Conservation (phyloP, 2,113 vertebrate genomes). For the Tretioscincus oriximinensis region DNA sequence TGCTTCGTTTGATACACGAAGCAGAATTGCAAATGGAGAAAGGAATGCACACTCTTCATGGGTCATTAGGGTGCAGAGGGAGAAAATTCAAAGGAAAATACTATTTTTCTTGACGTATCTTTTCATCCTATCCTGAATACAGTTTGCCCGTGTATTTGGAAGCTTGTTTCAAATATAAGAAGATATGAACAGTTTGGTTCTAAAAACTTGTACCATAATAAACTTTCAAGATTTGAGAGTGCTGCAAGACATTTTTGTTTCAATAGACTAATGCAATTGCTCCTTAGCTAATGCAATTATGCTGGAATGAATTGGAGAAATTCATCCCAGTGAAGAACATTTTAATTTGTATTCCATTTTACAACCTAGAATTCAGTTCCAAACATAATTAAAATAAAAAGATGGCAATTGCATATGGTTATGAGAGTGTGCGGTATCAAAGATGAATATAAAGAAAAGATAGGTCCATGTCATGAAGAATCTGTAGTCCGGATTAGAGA, state of each 20-base stretch:
- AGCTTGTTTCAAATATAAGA: background rate
- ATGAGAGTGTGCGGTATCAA: background rate
- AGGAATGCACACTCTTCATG: background rate
- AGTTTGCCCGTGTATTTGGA: background rate
- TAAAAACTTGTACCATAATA: background rate
- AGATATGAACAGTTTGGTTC: background rate
- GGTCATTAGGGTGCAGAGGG: background rate
- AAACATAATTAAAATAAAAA: background rate
- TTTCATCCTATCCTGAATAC: background rate
- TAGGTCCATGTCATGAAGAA: background rate
- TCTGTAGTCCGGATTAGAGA: background rate
- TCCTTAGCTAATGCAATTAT: background rate
- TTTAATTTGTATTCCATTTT: background rate
- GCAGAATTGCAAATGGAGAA: background rate
- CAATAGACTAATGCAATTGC: background rate
- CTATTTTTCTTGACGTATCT: background rate
- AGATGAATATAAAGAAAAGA: background rate
- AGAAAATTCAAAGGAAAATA: background rate
- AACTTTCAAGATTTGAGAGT: background rate
- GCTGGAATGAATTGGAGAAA: background rate
- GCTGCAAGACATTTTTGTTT: background rate
- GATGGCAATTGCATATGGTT: background rate
- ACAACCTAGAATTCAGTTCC: background rate
- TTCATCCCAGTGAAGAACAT: background rate
- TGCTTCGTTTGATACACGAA: background rate